phyloP scores from a whole-genome alignment of 2,888 invertebrate genomes.

The Pemphredon lugubris region DNA sequence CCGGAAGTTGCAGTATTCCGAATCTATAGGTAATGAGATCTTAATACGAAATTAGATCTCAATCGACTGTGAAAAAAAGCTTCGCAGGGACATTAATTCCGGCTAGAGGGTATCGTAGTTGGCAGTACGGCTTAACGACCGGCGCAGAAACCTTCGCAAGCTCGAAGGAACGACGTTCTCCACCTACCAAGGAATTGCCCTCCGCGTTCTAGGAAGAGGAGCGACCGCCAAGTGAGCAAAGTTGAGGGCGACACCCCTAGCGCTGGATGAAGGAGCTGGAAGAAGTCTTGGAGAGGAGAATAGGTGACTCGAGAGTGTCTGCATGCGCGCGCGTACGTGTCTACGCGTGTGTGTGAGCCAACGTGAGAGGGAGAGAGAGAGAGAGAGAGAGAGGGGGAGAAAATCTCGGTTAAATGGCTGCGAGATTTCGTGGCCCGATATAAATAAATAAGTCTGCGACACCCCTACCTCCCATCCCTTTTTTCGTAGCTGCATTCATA shows the following conservation, averaged over 20 bases:
- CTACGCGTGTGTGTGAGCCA: not conserved
- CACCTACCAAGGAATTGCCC: slow-evolving; percentile 6
- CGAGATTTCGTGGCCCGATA: slow-evolving; percentile 66
- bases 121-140: slow-evolving; percentile 18
- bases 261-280: slow-evolving; percentile 21
- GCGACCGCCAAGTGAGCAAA: slow-evolving; percentile 13
- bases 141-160: not conserved
- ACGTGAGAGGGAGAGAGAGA: not conserved
- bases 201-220: slow-evolving; percentile 11
- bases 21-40: slow-evolving; percentile 26
- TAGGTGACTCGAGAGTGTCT: slow-evolving; percentile 24
- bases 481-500: slow-evolving; percentile 35
- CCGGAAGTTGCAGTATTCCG: not conserved
- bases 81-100: not conserved
- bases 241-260: slow-evolving; percentile 14
- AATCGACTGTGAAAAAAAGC: slow-evolving; percentile 41
- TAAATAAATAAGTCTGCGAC: slow-evolving; percentile 67
- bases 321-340: slow-evolving; percentile 21
- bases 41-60: slow-evolving; percentile 48
- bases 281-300: slow-evolving; percentile 34
- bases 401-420: slow-evolving; percentile 57
- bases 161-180: not conserved
- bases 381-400: slow-evolving; percentile 26
- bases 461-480: not conserved
- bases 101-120: not conserved